These are phyloP conservation scores for Carettochelys insculpta DNA, from an alignment of 2,113 vertebrate species.

Conservation along the genomic window DNA sequence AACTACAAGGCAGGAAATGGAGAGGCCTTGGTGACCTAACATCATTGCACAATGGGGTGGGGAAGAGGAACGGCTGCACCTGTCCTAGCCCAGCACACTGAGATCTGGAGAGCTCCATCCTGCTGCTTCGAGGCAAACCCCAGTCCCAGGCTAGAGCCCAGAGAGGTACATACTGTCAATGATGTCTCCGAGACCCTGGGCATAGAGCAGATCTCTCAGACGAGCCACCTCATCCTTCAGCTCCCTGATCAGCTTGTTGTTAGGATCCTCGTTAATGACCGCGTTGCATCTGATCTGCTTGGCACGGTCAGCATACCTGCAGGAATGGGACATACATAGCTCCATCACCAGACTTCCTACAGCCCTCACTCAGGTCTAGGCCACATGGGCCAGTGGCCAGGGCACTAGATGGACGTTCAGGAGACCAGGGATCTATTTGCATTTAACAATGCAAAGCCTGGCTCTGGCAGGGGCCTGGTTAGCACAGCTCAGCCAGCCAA, in stretches of 20 bases:
- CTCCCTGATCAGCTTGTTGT: slow-evolving; percentile 94
- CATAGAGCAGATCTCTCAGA: slow-evolving; percentile 89
- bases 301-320: slow-evolving; percentile 94
- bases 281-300: slow-evolving; percentile 98
- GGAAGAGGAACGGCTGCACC: too few species aligned
- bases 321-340: neutral
- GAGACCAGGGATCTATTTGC: neutral
- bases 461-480: neutral
- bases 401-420: neutral
- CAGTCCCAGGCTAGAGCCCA: neutral
- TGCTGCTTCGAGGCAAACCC: neutral
- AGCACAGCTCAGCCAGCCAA: neutral
- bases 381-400: neutral
- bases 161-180: slow-evolving; percentile 88
- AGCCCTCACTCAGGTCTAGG: too few species aligned
- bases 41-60: accelerated
- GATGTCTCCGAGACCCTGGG: slow-evolving; percentile 96
- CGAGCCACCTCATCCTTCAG: slow-evolving; percentile 96
- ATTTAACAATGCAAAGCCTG: accelerated
- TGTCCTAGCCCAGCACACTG: neutral
- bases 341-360: neutral
- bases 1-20: neutral
- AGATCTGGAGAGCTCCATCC: neutral
- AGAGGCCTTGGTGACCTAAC: accelerated
- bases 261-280: slow-evolving; percentile 96